A percentile compares a stretch with the other conserved stretches of the same genome.
Conservation (phyloP, 2,888 invertebrate species). For the Noctua pronuba region DNA sequence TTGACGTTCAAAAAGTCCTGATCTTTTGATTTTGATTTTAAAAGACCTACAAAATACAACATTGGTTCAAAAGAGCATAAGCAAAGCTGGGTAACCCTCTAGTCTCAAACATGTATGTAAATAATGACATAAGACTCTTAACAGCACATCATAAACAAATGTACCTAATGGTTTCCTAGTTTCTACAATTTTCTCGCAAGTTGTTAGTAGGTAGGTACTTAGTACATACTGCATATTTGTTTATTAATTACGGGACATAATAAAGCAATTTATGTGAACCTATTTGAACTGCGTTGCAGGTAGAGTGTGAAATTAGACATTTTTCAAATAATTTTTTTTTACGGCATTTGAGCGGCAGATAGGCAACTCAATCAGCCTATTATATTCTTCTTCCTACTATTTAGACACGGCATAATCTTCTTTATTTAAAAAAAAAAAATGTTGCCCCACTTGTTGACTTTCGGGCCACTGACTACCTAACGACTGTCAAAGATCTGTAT, state of each 20-base stretch:
- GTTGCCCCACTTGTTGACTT: too few species aligned
- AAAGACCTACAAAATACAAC: background rate
- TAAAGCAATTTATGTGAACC: constrained; percentile 33
- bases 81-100: background rate
- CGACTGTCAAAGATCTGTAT: too few species aligned
- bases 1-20: too few species aligned
- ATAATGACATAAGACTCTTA: constrained; percentile 23
- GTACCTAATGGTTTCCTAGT: constrained; percentile 40
- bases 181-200: constrained; percentile 9
- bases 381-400: too few species aligned
- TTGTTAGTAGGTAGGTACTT: background rate
- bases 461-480: too few species aligned
- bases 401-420: too few species aligned
- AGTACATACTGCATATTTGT: constrained; percentile 37
- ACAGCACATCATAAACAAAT: constrained; percentile 22
- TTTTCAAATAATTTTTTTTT: too few species aligned
- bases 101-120: constrained; percentile 16
- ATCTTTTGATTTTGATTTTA: too few species aligned
- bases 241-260: constrained; percentile 43
- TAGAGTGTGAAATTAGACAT: too few species aligned
- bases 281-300: constrained; percentile 31
- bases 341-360: too few species aligned
- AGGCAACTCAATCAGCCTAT: too few species aligned
- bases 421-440: too few species aligned
- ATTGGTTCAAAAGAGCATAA: background rate